Base-by-base conservation (phyloP, 2,797 vertebrate genomes). In the Channallabes apus region DNA sequence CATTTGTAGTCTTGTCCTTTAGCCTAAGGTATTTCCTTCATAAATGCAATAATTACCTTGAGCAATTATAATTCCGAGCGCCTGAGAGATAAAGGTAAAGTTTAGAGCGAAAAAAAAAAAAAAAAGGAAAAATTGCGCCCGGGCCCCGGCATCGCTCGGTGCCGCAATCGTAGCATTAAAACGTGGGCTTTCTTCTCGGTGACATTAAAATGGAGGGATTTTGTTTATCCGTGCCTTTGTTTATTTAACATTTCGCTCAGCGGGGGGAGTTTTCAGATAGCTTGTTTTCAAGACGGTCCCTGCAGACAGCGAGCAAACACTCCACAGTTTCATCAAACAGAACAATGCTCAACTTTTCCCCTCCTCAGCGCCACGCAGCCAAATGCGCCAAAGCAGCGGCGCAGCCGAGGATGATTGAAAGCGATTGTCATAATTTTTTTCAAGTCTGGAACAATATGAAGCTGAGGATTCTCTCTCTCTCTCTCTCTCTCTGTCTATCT, bases 181-280 rank as follows among this genome's bases (percentile, higher is more conserved):
- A 94, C 93, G 89, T 93, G 90, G 91, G 91, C 94, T 95, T 94
- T 95, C 93, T 96, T 95, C 93, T 94, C 92, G 82, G 92, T 95
- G 94, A 95, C 94, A 95, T 95, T 95, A 94, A 95, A 95, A 95
- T 94, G 92, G 94, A 92, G 94, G 92, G 94, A 95, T 95, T 95
- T 96, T 96, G 94, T 95, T 95, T 95, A 95, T 96, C 94, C 94
- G 91, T 84, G 92, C 93, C 93, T 95, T 95, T 95, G 95, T 95
- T 95, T 95, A 95, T 95, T 95, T 95, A 95, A 95, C 95, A 95
- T 95, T 95, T 95, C 93, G 94, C 95, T 93, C 94, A 95, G 94
- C 92, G 90, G 95, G 95, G 90, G 93, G 93, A 94, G 93, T 94
- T 95, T 89, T 95, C 93, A 95, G 94, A 95, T 94, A 94, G 94